Conservation (phyloP, 37 sponge, comb jelly and placozoan species). For the Hormiphora californensis region DNA sequence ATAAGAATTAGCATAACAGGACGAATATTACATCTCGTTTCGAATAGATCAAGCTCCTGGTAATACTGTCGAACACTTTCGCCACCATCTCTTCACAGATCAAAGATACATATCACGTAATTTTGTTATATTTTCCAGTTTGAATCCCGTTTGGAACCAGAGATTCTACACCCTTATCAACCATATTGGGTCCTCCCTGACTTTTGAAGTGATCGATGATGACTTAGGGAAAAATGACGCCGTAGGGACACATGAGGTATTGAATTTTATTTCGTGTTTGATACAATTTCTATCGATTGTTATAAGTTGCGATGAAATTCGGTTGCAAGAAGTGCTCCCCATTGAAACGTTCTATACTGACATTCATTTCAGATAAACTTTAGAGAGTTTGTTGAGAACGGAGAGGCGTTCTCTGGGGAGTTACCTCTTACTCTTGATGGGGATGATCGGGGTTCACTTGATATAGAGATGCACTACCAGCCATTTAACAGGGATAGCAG, state of each 20-base stretch:
- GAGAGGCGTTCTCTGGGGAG: neutral
- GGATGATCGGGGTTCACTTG: neutral
- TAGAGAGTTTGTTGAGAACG: slow-evolving; percentile 29
- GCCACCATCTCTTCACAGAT: too few species aligned
- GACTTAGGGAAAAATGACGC: slow-evolving; percentile 36
- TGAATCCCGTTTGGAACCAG: slow-evolving; percentile 28
- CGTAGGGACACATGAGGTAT: slow-evolving; percentile 27
- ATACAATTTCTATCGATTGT: too few species aligned
- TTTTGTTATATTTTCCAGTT: too few species aligned
- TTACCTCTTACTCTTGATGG: neutral
- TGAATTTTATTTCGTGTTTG: neutral
- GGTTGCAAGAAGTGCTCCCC: too few species aligned
- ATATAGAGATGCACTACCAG: neutral
- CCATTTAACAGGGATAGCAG: neutral
- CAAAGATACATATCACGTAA: too few species aligned
- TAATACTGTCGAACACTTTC: too few species aligned
- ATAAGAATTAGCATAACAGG: too few species aligned
- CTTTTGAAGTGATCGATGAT: slow-evolving; percentile 36
- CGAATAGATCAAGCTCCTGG: too few species aligned
- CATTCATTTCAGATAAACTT: slow-evolving; percentile 42
- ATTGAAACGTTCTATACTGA: neutral
- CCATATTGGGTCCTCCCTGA: neutral
- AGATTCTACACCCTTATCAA: slow-evolving; percentile 27
- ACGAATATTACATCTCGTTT: too few species aligned
- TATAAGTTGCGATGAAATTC: too few species aligned